Conservation (phyloP, 2,113 vertebrate genomes). For the Trichomycterus rosablanca region DNA sequence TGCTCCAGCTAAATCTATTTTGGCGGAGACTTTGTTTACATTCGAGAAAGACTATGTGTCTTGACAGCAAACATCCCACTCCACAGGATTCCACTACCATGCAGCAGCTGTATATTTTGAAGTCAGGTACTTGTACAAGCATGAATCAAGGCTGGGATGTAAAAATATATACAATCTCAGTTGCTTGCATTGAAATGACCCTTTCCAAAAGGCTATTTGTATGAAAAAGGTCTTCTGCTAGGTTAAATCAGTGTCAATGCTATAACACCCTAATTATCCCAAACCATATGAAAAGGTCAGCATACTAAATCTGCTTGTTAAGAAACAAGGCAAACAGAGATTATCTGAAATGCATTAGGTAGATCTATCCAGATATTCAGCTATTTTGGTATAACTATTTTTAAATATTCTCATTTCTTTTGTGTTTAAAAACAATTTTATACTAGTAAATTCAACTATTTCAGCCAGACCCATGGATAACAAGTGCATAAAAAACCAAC, state of each 20-base stretch:
- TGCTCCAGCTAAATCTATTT: conserved; percentile 21
- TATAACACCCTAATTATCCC: background rate
- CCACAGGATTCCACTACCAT: background rate
- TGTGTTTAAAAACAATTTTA: no score
- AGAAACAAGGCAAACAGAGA: background rate
- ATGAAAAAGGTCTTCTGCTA: conserved; percentile 11
- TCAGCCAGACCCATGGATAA: no score
- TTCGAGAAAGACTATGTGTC: background rate
- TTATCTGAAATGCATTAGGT: conserved; percentile 5
- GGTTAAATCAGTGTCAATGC: background rate
- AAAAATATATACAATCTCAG: no score
- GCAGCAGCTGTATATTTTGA: background rate
- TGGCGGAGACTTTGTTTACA: conserved; percentile 4
- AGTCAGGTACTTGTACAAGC: no score
- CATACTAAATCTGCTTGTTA: background rate
- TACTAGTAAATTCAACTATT: no score
- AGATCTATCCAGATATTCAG: conserved; percentile 8
- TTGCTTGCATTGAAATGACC: no score
- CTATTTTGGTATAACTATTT: background rate
- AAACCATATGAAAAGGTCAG: conserved; percentile 19
- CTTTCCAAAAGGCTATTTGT: no score
- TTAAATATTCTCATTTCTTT: background rate
- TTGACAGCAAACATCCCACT: conserved; percentile 7
- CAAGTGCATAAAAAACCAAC: no score
- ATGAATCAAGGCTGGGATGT: no score